These are phyloP conservation scores for Torymus aiolomorphi DNA, from an alignment of 2,888 invertebrate species.

Conservation along the genomic window DNA sequence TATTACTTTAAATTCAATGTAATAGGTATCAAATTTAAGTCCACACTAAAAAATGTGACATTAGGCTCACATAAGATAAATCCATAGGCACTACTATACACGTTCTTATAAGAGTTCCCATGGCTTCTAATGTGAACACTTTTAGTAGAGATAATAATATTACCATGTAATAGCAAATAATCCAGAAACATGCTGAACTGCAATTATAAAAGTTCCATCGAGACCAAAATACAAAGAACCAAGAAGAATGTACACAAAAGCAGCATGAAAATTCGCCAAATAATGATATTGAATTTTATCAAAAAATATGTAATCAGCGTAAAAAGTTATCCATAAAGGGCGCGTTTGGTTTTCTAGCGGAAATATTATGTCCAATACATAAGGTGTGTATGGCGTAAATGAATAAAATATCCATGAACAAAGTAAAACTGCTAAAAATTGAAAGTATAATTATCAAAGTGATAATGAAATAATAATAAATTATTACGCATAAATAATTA, in stretches of 20 bases:
- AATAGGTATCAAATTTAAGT: no score
- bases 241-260: neutral
- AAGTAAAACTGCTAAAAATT: constrained; percentile 4
- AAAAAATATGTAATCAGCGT: constrained; percentile 26
- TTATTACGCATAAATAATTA: no score
- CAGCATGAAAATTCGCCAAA: neutral
- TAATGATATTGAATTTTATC: constrained; percentile 23
- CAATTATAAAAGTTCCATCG: neutral
- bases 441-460: neutral
- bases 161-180: constrained; percentile 33
- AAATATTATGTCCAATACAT: neutral
- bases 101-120: neutral
- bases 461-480: no score
- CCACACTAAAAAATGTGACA: no score
- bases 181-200: constrained; percentile 29
- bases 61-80: neutral
- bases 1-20: no score
- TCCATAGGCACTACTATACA: neutral
- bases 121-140: neutral
- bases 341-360: constrained; percentile 17
- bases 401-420: neutral
- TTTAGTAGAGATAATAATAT: neutral
- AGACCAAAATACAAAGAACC: neutral
- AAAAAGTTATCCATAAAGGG: neutral
- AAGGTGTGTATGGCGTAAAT: constrained; percentile 9